Evolutionary conservation across 1,140 invertebrate species (phyloP).

Genomic region (Bombus ignitus): DNA sequence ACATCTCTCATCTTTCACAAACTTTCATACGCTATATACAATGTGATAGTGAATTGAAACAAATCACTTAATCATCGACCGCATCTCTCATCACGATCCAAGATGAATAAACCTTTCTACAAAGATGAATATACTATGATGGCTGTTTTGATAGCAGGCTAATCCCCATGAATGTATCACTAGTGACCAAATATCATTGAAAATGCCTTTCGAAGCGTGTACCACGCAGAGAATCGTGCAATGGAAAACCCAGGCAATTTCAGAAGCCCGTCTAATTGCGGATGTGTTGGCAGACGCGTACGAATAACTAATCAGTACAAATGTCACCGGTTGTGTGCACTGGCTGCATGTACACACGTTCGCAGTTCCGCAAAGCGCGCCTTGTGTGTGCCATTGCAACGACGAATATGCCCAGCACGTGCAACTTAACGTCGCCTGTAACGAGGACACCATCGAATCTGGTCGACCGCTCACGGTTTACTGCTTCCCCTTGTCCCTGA

Average conservation of each 20-base stretch:
- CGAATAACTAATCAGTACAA: conserved; percentile 57
- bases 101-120: not conserved
- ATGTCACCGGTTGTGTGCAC: conserved; percentile 42
- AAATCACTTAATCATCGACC: not conserved
- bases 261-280: conserved; percentile 39
- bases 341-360: conserved; percentile 4
- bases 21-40: not conserved
- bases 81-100: not conserved
- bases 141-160: not conserved
- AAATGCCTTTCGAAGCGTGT: not conserved
- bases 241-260: conserved; percentile 18
- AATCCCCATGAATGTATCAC: not conserved
- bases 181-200: too few species aligned
- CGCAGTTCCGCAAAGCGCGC: conserved; percentile 4
- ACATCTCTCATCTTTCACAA: too few species aligned
- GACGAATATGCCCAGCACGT: conserved; percentile 41
- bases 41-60: not conserved
- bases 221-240: not conserved
- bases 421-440: conserved; percentile 12
- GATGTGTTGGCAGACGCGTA: conserved; percentile 7
- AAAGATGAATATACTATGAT: not conserved
- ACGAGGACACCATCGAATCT: conserved; percentile 14
- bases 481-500: conserved; percentile 4
- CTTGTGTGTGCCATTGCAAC: conserved; percentile 1
- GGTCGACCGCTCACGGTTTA: conserved; percentile 26